Percentiles rank a stretch among this genome's conserved stretches.
Evolutionary conservation across 2,113 vertebrate genomes (phyloP).

Genomic region (Rafetus swinhoei): DNA sequence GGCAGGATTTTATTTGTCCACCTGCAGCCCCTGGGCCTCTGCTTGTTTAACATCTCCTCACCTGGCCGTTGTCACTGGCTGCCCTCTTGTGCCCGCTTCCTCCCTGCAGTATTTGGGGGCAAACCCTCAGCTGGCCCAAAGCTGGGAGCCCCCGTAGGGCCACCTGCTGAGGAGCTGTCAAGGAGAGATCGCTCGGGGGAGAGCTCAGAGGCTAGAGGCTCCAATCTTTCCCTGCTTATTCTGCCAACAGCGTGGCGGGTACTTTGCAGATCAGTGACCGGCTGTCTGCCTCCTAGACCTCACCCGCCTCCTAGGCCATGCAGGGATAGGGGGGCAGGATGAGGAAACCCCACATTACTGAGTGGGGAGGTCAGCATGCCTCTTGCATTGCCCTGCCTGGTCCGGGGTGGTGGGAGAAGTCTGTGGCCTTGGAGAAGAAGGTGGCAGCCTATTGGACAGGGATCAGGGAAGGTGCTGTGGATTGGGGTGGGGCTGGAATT

Average conservation of each 20-base stretch:
- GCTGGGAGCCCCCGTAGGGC: background rate
- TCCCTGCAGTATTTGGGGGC: background rate
- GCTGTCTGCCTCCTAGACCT: background rate
- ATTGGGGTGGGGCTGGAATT: background rate
- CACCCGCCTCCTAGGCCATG: background rate
- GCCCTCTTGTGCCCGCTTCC: background rate
- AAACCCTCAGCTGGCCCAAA: background rate
- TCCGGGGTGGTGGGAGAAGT: background rate
- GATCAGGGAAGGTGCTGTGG: background rate
- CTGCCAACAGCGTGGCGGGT: no score
- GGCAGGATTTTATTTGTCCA: background rate
- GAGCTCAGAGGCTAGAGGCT: no score
- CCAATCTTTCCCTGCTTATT: no score
- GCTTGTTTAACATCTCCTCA: background rate
- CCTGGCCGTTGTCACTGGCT: background rate
- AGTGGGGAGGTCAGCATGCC: background rate
- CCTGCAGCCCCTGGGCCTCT: no score
- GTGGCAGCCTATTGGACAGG: background rate
- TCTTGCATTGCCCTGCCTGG: background rate
- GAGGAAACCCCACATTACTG: background rate
- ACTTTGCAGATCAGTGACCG: background rate
- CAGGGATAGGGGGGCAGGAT: background rate
- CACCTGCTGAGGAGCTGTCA: no score
- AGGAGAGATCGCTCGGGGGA: no score
- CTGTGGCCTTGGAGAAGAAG: background rate